Evolutionary conservation across 1,140 invertebrate genomes (phyloP).

Genomic region (Ceratoteleas bidentatus): DNA sequence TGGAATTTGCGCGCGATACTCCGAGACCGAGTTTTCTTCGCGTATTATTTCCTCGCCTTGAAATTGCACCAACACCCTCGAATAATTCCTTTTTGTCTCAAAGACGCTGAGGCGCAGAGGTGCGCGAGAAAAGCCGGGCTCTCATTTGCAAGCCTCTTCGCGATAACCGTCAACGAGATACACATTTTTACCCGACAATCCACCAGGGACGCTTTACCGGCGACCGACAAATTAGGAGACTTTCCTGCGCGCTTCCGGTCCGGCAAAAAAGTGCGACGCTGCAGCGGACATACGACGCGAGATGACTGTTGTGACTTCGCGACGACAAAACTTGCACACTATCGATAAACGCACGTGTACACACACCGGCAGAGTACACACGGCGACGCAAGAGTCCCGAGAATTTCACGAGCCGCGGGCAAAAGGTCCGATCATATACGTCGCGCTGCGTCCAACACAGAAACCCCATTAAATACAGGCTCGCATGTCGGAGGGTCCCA

Average conservation of each 20-base stretch:
- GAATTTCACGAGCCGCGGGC: too few species aligned
- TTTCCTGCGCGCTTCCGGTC: neutral
- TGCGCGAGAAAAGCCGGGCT: neutral
- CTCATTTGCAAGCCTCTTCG: conserved; percentile 29
- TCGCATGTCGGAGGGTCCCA: too few species aligned
- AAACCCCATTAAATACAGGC: too few species aligned
- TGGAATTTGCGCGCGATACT: conserved; percentile 50
- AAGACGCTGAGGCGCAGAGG: conserved; percentile 1
- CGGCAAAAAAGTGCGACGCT: conserved; percentile 6
- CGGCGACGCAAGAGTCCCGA: conserved; percentile 39
- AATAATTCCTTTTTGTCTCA: conserved; percentile 58
- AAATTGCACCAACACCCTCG: conserved; percentile 50
- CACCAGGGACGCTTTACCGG: too few species aligned
- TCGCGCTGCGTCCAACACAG: too few species aligned
- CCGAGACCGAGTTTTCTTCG: conserved; percentile 45
- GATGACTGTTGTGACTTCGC: conserved; percentile 40
- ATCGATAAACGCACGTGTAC: conserved; percentile 58
- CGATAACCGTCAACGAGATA: conserved; percentile 16
- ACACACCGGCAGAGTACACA: conserved; percentile 45
- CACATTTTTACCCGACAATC: conserved; percentile 12
- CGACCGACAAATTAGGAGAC: too few species aligned
- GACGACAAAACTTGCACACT: conserved; percentile 59
- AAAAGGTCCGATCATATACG: too few species aligned
- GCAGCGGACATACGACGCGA: too few species aligned
- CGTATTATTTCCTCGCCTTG: conserved; percentile 51